Evolutionary conservation across 1,140 invertebrate species (phyloP).

Genomic region (Papilio xuthus): DNA sequence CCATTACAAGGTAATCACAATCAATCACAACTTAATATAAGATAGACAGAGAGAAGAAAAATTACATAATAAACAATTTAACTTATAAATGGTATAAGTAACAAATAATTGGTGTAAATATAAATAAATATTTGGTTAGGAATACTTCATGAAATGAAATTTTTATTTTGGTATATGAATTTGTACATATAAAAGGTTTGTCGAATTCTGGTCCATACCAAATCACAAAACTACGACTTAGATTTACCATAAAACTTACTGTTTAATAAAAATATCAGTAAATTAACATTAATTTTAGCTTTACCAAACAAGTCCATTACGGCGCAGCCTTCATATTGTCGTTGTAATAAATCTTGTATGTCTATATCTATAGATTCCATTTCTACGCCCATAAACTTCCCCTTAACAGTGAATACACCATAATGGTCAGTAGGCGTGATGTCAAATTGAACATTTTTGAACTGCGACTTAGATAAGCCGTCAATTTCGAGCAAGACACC

Average conservation of each 20-base stretch:
- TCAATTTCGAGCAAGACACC: constrained; percentile 89
- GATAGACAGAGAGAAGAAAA: background rate
- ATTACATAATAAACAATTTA: constrained; percentile 17
- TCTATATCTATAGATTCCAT: constrained; percentile 90
- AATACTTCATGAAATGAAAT: constrained; percentile 50
- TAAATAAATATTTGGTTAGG: constrained; percentile 50
- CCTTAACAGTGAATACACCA: constrained; percentile 88
- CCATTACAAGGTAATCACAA: constrained; percentile 21
- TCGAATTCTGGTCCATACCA: background rate
- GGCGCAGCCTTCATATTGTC: constrained; percentile 90
- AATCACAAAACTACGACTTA: constrained; percentile 40
- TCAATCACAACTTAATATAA: constrained; percentile 23
- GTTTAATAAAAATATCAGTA: constrained; percentile 89
- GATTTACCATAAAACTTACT: constrained; percentile 89
- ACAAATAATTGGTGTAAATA: constrained; percentile 38
- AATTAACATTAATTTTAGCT: constrained; percentile 90
- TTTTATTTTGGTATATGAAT: constrained; percentile 40
- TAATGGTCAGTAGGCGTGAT: constrained; percentile 86
- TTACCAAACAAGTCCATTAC: constrained; percentile 92
- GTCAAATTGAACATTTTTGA: constrained; percentile 91
- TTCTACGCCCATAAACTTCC: constrained; percentile 91
- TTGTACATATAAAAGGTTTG: constrained; percentile 15
- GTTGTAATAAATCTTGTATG: constrained; percentile 88
- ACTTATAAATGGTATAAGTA: constrained; percentile 14
- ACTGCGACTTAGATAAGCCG: constrained; percentile 84